Evolutionary conservation across 2,888 invertebrate genomes (phyloP), one percentile per base, ranked within the genome.

Genomic region (Parnassius smintheus): DNA sequence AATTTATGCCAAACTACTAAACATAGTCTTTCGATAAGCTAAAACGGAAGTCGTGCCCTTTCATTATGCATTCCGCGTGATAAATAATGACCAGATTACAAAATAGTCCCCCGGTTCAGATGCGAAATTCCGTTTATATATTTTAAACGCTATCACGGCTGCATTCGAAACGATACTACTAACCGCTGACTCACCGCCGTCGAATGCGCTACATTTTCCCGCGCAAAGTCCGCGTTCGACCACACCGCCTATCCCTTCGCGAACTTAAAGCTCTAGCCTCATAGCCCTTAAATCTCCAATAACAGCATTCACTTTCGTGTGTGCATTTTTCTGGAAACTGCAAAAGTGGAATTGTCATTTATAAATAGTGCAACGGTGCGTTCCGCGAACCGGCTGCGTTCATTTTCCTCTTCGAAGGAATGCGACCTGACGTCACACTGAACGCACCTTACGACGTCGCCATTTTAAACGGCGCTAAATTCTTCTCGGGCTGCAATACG

Each of bases 381-480:
- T 86, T 88, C 87, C 67, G 75, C 80, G 89, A 89, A 64, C 63
- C 75, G 79, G 73, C 76, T 77, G 75, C 82, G 81, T 82, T 76
- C 82, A 75, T 90, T 90, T 91, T 90, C 90, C 90, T 90, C 84
- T 73, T 84, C 75, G 71, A 75, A 78, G 88, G 90, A 88, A 91
- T 91, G 88, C 76, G 79, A 71, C 72, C 69, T 86, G 86, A 88
- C 88, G 88, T 89, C 87, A 88, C 70, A 61, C 45, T 68, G 72
- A 77, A 77, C 80, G 79, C 80, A 76, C 80, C 81, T 72, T 72
- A 67, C 66, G 72, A 70, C 57, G 59, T 62, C 50, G 55, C 54
- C 62, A 42, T 60, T 56, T 52, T 59, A 60, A 65, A 66, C 52
- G 13, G 45, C 56, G 62, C 59, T 18, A 9, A 45, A 44, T 35